These are phyloP conservation scores for Rhincodon typus DNA, from an alignment of 2,797 vertebrate genomes.

Conservation along the genomic window DNA sequence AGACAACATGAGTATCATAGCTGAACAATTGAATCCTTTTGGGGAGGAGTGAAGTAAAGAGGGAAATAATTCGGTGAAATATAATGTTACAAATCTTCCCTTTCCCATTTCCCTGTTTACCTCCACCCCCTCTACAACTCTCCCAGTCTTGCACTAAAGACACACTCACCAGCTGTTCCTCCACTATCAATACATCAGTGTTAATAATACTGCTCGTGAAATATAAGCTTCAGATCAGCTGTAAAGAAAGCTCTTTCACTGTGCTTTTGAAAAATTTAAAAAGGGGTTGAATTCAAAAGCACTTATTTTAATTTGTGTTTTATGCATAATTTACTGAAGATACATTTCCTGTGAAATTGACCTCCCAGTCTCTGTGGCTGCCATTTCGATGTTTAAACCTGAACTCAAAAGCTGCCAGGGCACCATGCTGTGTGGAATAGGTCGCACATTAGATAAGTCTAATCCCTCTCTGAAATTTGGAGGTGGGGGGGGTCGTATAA, in stretches of 20 bases:
- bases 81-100: background rate
- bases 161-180: background rate
- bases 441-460: too few species aligned
- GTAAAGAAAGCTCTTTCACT: background rate
- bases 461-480: too few species aligned
- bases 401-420: too few species aligned
- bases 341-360: background rate
- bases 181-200: background rate
- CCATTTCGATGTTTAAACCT: background rate
- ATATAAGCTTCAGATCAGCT: background rate
- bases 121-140: background rate
- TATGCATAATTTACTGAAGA: background rate
- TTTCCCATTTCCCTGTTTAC: background rate
- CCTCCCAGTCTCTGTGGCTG: background rate
- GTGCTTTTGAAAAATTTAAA: background rate
- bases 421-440: background rate
- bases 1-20: background rate
- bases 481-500: too few species aligned
- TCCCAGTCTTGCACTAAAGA: background rate
- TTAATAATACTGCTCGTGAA: background rate
- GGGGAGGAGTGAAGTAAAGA: background rate
- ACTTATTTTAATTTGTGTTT: background rate
- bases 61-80: background rate
- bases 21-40: background rate
- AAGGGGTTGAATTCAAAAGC: background rate